phyloP scores from a whole-genome alignment of 2,888 invertebrate species.

The Cotesia congregata region DNA sequence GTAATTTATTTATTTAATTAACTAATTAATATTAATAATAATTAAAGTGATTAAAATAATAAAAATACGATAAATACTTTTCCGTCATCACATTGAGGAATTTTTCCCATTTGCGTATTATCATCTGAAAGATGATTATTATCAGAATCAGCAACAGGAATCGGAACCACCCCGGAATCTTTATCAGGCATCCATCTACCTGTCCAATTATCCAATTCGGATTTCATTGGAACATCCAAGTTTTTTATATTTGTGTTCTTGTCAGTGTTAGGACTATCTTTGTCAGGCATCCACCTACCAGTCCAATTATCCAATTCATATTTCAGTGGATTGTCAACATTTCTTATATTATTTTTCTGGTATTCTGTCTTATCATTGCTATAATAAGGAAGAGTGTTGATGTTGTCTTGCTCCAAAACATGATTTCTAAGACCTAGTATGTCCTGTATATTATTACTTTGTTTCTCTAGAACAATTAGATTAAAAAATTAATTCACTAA shows the following conservation, averaged over 20 bases:
- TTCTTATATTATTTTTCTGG: too few species aligned
- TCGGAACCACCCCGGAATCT: conserved; percentile 54
- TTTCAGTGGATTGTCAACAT: not conserved
- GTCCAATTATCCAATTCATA: conserved; percentile 61
- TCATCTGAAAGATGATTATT: conserved; percentile 52
- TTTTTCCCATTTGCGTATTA: conserved; percentile 74
- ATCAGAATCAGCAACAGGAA: conserved; percentile 54
- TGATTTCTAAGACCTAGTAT: not conserved
- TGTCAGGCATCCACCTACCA: conserved; percentile 69
- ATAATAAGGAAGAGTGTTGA: not conserved
- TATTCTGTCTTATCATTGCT: not conserved
- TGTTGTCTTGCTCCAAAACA: not conserved
- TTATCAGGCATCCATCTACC: conserved; percentile 69
- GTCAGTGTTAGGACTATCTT: conserved; percentile 33
- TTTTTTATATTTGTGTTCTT: too few species aligned
- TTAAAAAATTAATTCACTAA: too few species aligned
- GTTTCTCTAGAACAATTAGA: not conserved
- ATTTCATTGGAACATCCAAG: not conserved
- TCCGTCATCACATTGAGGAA: conserved; percentile 77
- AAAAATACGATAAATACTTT: conserved; percentile 70
- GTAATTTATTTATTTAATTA: conserved; percentile 51
- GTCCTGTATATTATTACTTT: not conserved
- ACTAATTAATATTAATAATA: not conserved
- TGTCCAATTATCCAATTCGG: conserved; percentile 61
- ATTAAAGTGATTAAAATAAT: conserved; percentile 8